These are phyloP conservation scores for Phalacrocorax aristotelis DNA, from an alignment of 2,113 vertebrate species.

Conservation along the genomic window DNA sequence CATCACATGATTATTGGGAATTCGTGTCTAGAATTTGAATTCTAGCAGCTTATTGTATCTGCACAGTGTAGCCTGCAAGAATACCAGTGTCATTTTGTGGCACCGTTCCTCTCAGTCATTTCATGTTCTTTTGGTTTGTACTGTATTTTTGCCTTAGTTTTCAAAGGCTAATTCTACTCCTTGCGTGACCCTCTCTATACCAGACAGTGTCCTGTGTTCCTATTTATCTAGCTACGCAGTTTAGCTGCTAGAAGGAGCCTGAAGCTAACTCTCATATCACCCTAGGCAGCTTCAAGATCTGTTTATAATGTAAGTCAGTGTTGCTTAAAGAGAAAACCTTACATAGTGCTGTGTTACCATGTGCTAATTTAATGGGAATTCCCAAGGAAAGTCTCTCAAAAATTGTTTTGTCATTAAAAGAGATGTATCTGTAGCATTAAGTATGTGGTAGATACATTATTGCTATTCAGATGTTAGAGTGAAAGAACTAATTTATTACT, in stretches of 20 bases:
- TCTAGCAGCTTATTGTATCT: neutral
- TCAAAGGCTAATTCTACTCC: neutral
- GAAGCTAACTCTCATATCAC: neutral
- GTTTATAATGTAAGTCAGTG: fast-evolving
- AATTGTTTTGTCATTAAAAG: neutral
- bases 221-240: fast-evolving
- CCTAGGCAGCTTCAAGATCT: neutral
- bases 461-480: neutral
- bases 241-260: neutral
- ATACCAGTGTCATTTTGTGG: neutral
- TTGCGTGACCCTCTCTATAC: fast-evolving
- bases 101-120: neutral
- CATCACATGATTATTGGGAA: neutral
- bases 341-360: neutral
- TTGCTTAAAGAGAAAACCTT: neutral
- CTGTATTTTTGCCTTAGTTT: fast-evolving
- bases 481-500: conserved; percentile 45
- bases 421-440: neutral
- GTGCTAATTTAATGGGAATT: neutral
- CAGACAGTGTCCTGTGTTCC: neutral
- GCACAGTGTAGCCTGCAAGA: neutral
- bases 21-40: neutral
- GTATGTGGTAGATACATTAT: neutral
- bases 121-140: neutral
- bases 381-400: neutral